Percentiles rank a stretch among this genome's conserved stretches.
phyloP scores from a whole-genome alignment of 2,888 invertebrate species.

The Parthenolecanium corni region DNA sequence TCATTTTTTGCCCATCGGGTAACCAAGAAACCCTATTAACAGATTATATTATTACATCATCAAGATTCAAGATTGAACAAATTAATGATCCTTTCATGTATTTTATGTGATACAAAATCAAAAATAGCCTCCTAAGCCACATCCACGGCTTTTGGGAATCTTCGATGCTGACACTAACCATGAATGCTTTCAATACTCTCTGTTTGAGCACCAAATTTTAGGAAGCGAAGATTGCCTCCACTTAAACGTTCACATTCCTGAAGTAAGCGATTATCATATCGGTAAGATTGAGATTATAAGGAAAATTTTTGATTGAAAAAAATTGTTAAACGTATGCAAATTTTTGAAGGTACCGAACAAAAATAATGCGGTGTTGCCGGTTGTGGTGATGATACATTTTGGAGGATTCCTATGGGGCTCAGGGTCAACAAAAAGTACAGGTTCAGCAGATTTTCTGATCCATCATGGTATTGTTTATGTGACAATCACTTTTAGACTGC shows the following conservation, averaged over 20 bases:
- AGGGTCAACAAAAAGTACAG: not conserved
- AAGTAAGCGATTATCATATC: not conserved
- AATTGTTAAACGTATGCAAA: not conserved
- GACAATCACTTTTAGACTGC: not conserved
- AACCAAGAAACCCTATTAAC: too few species aligned
- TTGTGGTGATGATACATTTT: not conserved
- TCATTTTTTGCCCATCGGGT: too few species aligned
- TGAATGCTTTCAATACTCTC: not conserved
- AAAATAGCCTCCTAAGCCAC: too few species aligned
- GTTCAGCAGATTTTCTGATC: constrained; percentile 4
- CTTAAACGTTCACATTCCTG: constrained; percentile 1
- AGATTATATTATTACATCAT: too few species aligned
- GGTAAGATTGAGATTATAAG: not conserved
- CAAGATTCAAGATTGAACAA: too few species aligned
- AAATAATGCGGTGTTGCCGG: not conserved
- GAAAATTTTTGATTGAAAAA: not conserved
- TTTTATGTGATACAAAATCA: too few species aligned
- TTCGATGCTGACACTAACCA: not conserved
- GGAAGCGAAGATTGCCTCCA: constrained; percentile 9
- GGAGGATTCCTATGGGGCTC: not conserved
- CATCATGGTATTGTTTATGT: constrained; percentile 7
- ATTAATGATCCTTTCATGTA: too few species aligned
- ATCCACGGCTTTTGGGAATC: too few species aligned
- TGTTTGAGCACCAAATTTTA: not conserved
- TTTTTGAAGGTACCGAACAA: not conserved